Evolutionary conservation across 92 coral and sea anemone species (phyloP).

Genomic region (Phymanthus crucifer): DNA sequence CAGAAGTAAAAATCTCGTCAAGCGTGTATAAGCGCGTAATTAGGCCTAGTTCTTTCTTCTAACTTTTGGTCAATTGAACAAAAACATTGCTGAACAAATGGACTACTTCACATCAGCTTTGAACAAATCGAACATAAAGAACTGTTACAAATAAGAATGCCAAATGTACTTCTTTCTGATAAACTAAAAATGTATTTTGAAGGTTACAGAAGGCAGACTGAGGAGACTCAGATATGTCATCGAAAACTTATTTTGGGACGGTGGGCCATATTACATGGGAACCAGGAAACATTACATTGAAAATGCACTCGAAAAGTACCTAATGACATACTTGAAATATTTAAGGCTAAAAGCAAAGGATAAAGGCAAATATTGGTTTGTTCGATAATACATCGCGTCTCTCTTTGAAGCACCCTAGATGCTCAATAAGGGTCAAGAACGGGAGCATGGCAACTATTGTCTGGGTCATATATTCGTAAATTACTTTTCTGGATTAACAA

Average conservation of each 20-base stretch:
- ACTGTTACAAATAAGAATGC: neutral
- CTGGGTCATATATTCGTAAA: no score
- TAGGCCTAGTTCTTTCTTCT: constrained; percentile 22
- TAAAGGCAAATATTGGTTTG: neutral
- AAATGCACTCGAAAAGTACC: neutral
- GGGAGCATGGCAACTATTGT: no score
- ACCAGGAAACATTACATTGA: neutral
- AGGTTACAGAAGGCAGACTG: no score
- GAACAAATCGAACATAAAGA: neutral
- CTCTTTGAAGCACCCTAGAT: no score
- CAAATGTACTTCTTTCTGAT: neutral
- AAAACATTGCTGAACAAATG: constrained; percentile 25
- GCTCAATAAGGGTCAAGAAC: no score
- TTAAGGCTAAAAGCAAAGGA: neutral
- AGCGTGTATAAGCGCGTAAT: constrained; percentile 48
- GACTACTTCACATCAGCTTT: constrained; percentile 18
- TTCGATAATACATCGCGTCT: neutral
- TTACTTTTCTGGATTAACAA: no score
- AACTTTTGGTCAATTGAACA: neutral
- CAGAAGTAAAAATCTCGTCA: constrained; percentile 22
- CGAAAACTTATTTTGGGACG: no score
- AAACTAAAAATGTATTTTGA: neutral
- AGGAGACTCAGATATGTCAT: no score
- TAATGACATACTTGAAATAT: neutral
- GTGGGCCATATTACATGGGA: neutral